Evolutionary conservation across 1,140 invertebrate genomes (phyloP).

Genomic region (Sipha flava): DNA sequence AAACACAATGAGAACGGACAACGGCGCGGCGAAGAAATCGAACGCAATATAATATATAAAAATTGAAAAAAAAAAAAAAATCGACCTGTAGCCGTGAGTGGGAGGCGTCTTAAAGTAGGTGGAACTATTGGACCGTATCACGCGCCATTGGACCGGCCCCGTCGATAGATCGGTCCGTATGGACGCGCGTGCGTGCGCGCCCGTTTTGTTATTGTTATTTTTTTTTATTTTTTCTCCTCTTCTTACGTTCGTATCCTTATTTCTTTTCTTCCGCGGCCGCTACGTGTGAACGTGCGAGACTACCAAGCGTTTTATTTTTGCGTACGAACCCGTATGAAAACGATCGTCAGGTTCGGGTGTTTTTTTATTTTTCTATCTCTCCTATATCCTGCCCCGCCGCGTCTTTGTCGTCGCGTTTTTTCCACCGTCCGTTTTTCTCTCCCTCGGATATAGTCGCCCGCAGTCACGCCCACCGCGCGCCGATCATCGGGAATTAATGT

Average conservation of each 20-base stretch:
- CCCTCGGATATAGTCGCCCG: not conserved
- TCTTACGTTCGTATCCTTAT: not conserved
- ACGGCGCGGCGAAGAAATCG: not conserved
- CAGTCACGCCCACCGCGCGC: not conserved
- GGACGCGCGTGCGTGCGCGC: not conserved
- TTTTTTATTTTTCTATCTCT: not conserved
- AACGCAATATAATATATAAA: not conserved
- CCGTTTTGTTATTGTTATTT: not conserved
- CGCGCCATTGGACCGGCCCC: constrained; percentile 25
- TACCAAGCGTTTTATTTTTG: too few species aligned
- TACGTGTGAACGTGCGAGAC: not conserved
- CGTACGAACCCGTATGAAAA: not conserved
- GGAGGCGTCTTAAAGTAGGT: constrained; percentile 30
- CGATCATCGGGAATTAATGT: not conserved
- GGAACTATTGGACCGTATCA: constrained; percentile 32
- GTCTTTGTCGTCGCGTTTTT: not conserved
- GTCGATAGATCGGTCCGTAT: constrained; percentile 4
- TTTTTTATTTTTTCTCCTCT: not conserved
- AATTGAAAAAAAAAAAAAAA: not conserved
- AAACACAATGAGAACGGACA: not conserved
- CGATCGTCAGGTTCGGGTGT: not conserved
- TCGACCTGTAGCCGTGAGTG: not conserved
- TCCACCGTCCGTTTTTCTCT: not conserved
- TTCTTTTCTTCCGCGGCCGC: not conserved
- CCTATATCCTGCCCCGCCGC: too few species aligned